A percentile compares a stretch with the other conserved stretches of the same genome.
phyloP scores from a whole-genome alignment of 2,113 vertebrate species.

The Hydrochoerus hydrochaeris region DNA sequence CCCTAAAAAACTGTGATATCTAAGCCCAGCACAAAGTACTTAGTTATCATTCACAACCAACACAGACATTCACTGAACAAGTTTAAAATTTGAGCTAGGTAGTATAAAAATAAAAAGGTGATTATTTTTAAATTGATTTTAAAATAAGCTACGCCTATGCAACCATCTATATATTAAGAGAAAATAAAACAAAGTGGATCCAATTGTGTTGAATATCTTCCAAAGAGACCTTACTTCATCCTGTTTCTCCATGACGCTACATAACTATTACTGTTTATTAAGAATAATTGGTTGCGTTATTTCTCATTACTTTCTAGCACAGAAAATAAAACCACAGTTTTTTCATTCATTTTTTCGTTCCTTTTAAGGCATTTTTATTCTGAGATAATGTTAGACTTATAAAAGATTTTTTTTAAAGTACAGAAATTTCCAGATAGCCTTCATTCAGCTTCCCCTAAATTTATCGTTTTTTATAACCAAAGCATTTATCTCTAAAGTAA shows the following conservation, averaged over 20 bases:
- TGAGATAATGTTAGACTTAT: not conserved
- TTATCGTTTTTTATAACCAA: not conserved
- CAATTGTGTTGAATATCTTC: not conserved
- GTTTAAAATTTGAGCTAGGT: not conserved
- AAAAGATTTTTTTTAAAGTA: not conserved
- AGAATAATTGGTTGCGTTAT: not conserved
- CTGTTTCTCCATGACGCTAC: not conserved
- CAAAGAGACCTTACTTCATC: not conserved
- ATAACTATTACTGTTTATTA: not conserved
- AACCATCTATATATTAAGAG: not conserved
- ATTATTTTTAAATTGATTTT: not conserved
- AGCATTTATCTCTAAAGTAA: not conserved
- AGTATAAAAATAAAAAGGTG: not conserved
- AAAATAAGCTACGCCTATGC: not conserved
- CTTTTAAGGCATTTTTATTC: not conserved
- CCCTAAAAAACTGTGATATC: not conserved
- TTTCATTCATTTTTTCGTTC: not conserved
- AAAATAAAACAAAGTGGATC: not conserved
- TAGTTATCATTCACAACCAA: not conserved
- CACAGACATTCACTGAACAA: not conserved
- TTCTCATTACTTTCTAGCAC: constrained; percentile 25
- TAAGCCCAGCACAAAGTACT: not conserved
- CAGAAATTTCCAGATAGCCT: not conserved
- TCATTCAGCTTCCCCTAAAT: not conserved
- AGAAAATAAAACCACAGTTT: constrained; percentile 24